Evolutionary conservation across 2,797 vertebrate genomes (phyloP).

Genomic region (Anomalospiza imberbis): DNA sequence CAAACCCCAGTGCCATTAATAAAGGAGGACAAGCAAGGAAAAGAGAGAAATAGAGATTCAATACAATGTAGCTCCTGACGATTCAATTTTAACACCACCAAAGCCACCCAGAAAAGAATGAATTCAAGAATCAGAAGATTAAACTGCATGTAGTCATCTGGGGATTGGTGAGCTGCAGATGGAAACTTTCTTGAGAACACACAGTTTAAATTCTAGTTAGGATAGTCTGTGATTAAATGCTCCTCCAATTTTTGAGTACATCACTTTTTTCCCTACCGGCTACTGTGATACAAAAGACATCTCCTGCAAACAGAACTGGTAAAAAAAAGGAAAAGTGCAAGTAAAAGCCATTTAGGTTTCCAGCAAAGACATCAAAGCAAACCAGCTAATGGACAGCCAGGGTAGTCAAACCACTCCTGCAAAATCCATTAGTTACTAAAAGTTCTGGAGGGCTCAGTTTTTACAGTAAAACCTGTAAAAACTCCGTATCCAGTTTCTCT

Average conservation of each 20-base stretch:
- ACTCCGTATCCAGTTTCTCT: slow-evolving; percentile 78
- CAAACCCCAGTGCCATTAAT: background rate
- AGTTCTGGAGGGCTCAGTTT: slow-evolving; percentile 73
- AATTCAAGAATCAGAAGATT: slow-evolving; percentile 11
- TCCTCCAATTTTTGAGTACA: slow-evolving; percentile 21
- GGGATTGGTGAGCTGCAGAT: background rate
- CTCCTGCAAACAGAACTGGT: slow-evolving; percentile 53
- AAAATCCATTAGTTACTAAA: slow-evolving; percentile 84
- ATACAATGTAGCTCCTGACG: background rate
- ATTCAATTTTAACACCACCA: slow-evolving; percentile 38
- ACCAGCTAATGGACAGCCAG: slow-evolving; percentile 76
- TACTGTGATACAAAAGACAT: slow-evolving; percentile 52
- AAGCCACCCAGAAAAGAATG: slow-evolving; percentile 3
- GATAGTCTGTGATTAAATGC: background rate
- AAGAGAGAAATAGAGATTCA: background rate
- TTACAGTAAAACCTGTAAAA: slow-evolving; percentile 76
- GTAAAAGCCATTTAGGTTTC: slow-evolving; percentile 66
- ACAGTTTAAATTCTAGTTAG: slow-evolving; percentile 8
- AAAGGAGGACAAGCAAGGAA: background rate
- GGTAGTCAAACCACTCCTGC: slow-evolving; percentile 78
- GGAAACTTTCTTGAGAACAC: slow-evolving; percentile 19
- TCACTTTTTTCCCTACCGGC: slow-evolving; percentile 37
- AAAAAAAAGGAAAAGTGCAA: slow-evolving; percentile 28
- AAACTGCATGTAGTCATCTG: background rate
- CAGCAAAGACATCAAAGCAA: slow-evolving; percentile 64